These are phyloP conservation scores for Agrotis ipsilon DNA, from an alignment of 2,888 invertebrate genomes.

Conservation along the genomic window DNA sequence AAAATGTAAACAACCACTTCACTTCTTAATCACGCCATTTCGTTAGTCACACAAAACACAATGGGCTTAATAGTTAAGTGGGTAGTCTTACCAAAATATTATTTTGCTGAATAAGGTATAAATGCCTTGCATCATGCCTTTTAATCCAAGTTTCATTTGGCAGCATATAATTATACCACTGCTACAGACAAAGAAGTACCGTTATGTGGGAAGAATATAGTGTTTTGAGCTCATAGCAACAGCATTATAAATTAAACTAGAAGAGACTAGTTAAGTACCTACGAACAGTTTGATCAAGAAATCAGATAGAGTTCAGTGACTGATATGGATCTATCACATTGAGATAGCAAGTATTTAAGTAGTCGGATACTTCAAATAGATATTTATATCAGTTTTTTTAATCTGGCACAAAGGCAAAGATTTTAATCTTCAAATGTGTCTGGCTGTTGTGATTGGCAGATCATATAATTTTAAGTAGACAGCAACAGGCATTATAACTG, in stretches of 20 bases:
- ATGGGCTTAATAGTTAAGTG: constrained; percentile 11
- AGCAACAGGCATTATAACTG: not conserved
- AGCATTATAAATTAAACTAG: not conserved
- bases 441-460: constrained; percentile 15
- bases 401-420: constrained; percentile 12
- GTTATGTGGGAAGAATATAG: constrained; percentile 20
- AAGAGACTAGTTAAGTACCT: constrained; percentile 24
- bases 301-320: constrained; percentile 20
- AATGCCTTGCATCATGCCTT: not conserved
- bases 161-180: constrained; percentile 2
- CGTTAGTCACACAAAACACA: constrained; percentile 8
- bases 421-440: constrained; percentile 19
- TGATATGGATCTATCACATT: constrained; percentile 16
- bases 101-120: not conserved
- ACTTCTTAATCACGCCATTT: not conserved
- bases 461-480: constrained; percentile 3
- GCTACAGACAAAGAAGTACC: constrained; percentile 10
- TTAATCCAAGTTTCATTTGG: not conserved
- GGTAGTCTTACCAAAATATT: constrained; percentile 10
- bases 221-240: constrained; percentile 43
- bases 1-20: constrained; percentile 8
- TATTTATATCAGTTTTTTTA: constrained; percentile 12
- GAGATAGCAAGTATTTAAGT: not conserved
- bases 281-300: constrained; percentile 17
- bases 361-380: not conserved